Base-by-base conservation (phyloP, 2,888 invertebrate genomes). In the Melitaea athalia region DNA sequence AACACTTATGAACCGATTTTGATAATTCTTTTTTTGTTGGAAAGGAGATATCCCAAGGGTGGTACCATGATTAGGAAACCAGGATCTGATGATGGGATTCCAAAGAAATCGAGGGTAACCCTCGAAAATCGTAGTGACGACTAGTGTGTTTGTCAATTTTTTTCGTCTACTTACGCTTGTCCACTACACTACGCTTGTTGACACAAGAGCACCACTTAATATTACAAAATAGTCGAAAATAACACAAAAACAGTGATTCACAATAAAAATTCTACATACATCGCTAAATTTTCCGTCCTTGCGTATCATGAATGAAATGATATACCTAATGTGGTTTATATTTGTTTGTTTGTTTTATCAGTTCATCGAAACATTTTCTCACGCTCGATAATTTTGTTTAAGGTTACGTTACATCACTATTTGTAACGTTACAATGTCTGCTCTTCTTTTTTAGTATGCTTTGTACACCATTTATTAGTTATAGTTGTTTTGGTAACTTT, bases 291-390 rank as follows among this genome's bases (percentile, higher is more conserved):
- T n/a, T 55, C 14, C 55, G 55, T 55, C 55, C 55, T 55, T 55
- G 55, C n/a, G 55, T 55, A 55, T 55, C n/a, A 55, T 55, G 55
- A 55, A 55, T 55, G 55, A 55, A 17, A 53, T 31, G 24, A 53
- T 31, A 33, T n/a, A n/a, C n/a, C n/a, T n/a, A 55, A n/a, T 38
- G 33, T 55, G 33, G 17, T 10, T 17, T 38, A 55, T 14, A 33
- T 55, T 55, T 33, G 17, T 6, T 33, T 33, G 55, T 55, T 55
- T 55, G 55, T 38, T 55, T 55, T 55, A 55, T 33, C 55, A 14
- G 3, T 55, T 12, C 3, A 53, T 31, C 53, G 53, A 53, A 14
- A 24, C 2, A 38, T 3, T 24, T 53, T 53, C 55, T 55, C 55
- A 38, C 33, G n/a, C n/a, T 55, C 38, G 55, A 55, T 55, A 55